Evolutionary conservation across 2,888 invertebrate genomes (phyloP), one percentile per base, ranked within the genome.

Genomic region (Lithodes maja): DNA sequence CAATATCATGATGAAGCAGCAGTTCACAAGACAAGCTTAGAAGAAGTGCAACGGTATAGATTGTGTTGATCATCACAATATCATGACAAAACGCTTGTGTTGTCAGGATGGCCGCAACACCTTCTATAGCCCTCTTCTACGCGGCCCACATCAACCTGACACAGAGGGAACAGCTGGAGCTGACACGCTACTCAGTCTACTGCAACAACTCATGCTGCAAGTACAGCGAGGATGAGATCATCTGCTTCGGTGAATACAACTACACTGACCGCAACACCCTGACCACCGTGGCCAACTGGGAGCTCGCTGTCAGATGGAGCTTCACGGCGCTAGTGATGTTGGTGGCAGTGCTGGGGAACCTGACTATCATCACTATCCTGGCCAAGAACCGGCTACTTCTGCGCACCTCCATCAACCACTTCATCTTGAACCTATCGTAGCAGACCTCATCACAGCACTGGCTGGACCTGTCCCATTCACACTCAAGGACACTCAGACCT

Each of bases 401-500:
- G 7, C 95, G 96, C 93, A 95, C 96, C 0, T 95, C 96, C 0
- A 96, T 96, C 15, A 97, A 97, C 93, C 94, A 96, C 68, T 94
- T 97, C 82, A 95, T 97, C 53, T 96, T 95, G 74, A 97, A 97
- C 92, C 95, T 97, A 95, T 96, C 0, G 93, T 95, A 0, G 96
- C 96, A 0, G 97, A 97, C 93, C 94, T 96, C 33, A 93, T 95
- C 0, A 96, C 96, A 0, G 93, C 96, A 9, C 17, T 68, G 3
- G 71, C 89, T 7, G 90, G 91, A 50, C 92, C 91, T 2, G 55
- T 89, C 55, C 84, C 88, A 5, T 92, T 90, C 71, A 91, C 91
- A 17, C 82, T 89, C n/a, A 53, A 87, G 17, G 89, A 91, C 82
- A 91, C 89, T 2, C 82, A 83, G 71, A 52, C 69, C 55, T 89